phyloP scores from a whole-genome alignment of 2,797 vertebrate genomes.

The Glyptemys insculpta region DNA sequence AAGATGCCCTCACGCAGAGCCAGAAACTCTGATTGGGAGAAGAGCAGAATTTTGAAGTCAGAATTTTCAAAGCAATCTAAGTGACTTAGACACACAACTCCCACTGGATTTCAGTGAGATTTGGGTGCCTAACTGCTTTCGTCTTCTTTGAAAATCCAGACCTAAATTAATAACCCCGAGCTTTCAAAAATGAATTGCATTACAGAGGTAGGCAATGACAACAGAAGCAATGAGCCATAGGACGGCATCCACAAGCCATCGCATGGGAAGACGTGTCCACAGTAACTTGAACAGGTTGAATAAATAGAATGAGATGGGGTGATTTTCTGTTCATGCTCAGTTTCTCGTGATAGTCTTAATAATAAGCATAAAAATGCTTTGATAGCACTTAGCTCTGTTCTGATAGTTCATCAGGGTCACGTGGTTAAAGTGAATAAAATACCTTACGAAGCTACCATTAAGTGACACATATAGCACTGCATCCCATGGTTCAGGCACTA shows the following conservation, averaged over 20 bases:
- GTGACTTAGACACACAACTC: not conserved
- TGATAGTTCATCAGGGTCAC: not conserved
- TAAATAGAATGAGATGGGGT: not conserved
- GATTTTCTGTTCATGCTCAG: not conserved
- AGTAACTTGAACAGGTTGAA: not conserved
- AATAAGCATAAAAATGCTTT: not conserved
- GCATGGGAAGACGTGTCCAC: not conserved
- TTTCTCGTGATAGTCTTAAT: not conserved
- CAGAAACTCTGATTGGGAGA: not conserved
- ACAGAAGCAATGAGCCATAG: not conserved
- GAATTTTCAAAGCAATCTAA: accelerated
- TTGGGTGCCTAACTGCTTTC: not conserved
- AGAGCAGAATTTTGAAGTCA: not conserved
- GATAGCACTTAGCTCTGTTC: not conserved
- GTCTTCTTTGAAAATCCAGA: not conserved
- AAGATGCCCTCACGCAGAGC: accelerated
- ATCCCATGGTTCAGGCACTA: not conserved
- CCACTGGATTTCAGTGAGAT: not conserved
- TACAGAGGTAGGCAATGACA: not conserved
- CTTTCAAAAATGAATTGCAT: not conserved
- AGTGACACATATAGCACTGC: not conserved
- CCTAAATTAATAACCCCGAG: not conserved
- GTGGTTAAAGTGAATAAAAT: not conserved
- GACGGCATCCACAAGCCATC: not conserved
- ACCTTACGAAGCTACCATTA: not conserved